A percentile compares a stretch with the other conserved stretches of the same genome.
Conservation (phyloP, 2,113 vertebrate species). For the Lepisosteus osseus region DNA sequence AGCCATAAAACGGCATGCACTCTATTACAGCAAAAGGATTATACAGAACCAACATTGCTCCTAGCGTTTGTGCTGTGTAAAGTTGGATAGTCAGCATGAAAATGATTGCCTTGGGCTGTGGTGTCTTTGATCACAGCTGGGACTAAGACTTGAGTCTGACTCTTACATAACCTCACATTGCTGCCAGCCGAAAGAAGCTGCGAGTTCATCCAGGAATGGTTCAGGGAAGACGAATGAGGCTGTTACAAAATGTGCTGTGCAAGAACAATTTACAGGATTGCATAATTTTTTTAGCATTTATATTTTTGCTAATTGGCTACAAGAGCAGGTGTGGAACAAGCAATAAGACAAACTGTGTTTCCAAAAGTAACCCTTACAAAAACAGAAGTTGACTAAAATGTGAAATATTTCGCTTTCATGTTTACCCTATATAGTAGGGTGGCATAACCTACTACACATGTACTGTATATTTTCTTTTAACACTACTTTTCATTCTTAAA, state of each 20-base stretch:
- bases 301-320: too few relatives aligned
- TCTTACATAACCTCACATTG: neutral
- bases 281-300: too few relatives aligned
- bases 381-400: too few relatives aligned
- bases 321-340: too few relatives aligned
- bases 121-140: neutral
- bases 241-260: neutral
- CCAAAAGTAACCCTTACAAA: too few relatives aligned
- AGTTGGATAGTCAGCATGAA: neutral
- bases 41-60: neutral
- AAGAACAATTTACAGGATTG: neutral
- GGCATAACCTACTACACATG: too few relatives aligned
- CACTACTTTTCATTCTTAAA: too few relatives aligned
- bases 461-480: too few relatives aligned
- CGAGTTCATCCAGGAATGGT: neutral
- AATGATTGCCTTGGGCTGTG: neutral
- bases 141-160: neutral
- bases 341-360: too few relatives aligned
- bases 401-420: too few relatives aligned
- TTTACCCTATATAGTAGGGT: too few relatives aligned
- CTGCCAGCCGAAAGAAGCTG: conserved; percentile 4
- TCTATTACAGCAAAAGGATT: neutral
- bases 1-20: neutral
- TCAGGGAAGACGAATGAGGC: neutral
- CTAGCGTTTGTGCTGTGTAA: neutral